Percentiles rank a stretch among this genome's conserved stretches.
phyloP scores from a whole-genome alignment of 1,140 invertebrate genomes.

The Paralvinella palmiformis region DNA sequence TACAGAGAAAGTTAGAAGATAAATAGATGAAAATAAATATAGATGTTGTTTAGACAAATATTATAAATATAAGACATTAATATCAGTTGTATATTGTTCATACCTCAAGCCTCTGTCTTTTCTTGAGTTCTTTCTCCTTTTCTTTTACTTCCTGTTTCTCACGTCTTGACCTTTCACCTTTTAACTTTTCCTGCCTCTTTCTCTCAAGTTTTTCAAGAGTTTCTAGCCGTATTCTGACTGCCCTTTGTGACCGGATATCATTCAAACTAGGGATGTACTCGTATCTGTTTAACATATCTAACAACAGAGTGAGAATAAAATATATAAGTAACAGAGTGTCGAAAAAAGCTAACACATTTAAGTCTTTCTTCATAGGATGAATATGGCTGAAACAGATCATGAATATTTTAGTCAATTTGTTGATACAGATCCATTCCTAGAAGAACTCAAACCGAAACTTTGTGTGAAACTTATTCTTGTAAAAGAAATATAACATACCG shows the following conservation, averaged over 20 bases:
- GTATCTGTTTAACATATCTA: constrained; percentile 30
- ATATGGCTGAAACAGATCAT: no score
- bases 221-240: constrained; percentile 30
- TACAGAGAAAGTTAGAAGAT: neutral
- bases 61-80: neutral
- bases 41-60: neutral
- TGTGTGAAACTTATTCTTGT: no score
- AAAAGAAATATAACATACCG: no score
- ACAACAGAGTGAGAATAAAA: constrained; percentile 22
- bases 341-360: no score
- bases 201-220: constrained; percentile 30
- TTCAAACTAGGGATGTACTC: constrained; percentile 40
- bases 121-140: constrained; percentile 28
- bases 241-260: constrained; percentile 34
- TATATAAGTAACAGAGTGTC: no score
- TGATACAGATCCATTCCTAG: no score
- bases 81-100: neutral
- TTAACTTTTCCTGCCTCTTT: constrained; percentile 26
- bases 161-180: constrained; percentile 26
- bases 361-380: no score
- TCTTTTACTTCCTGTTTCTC: constrained; percentile 30
- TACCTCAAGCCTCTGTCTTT: constrained; percentile 36
- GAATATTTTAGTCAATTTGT: no score
- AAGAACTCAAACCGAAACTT: no score
- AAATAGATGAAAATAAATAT: neutral